Base-by-base conservation (phyloP, 2,797 vertebrate genomes). In the Lithobates pipiens region DNA sequence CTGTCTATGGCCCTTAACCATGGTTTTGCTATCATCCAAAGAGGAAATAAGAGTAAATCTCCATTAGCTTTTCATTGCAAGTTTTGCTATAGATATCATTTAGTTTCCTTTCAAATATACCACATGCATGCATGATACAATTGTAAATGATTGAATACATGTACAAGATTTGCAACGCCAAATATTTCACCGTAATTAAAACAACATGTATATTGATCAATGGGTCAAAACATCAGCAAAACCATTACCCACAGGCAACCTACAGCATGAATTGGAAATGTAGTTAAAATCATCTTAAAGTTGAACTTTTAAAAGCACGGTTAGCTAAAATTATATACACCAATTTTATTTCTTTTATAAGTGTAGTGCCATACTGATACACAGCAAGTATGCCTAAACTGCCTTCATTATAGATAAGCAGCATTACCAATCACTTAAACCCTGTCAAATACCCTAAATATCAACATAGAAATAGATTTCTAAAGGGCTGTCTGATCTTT, bases 401-500 rank as follows among this genome's bases (percentile, higher is more conserved):
- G 44, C 39, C 3, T 72, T 67, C 1, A 50, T 57, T 69, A 21
- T 85, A 76, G 74, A 75, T 80, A 34, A 44, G 63, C 74, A 71
- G 65, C 78, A 70, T 81, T 86, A 25, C 77, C 46, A 44, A 71
- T 81, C 78, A 77, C 23, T 70, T n/a, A 46, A 7, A 85, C 16
- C 50, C 69, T 68, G 32, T 75, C 77, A 75, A 6, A 85, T 69
- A 39, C 63, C 78, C 63, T 70, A 80, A 85, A 69, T 76, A 86
- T 82, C 78, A 86, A 75, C 61, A 85, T 34, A 75, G 70, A 76
- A 80, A 74, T 50, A 76, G 75, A 85, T 39, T 63, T 81, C 46
- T 71, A 69, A 81, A 86, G 32, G 54, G 65, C 27, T 76, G 73
- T 85, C 42, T 85, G 77, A 85, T 85, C 61, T 85, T 69, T 76